Evolutionary conservation across 1,140 invertebrate genomes (phyloP), one percentile per base, ranked within the genome.

Genomic region (Zaprionus tsacasi): DNA sequence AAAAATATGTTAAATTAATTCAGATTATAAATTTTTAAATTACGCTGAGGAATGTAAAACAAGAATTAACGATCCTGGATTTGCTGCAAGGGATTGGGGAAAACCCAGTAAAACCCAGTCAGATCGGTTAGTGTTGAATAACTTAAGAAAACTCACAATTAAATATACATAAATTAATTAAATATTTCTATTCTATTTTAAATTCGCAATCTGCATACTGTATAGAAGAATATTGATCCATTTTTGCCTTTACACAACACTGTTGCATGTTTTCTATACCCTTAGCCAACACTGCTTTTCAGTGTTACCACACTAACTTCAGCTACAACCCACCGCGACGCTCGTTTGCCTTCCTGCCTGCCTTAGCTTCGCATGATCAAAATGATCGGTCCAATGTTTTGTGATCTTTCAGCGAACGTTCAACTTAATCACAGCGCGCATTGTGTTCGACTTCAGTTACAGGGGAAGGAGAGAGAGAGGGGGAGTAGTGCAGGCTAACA

Each of bases 381-480:
- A 70, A 55, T 77, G 83, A 83, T 87, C 83, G 83, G 85, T 61
- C 27, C 74, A 70, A 83, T 87, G 83, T 88, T 87, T 88, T 87
- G 83, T 87, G 83, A 87, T 87, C 83, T 89, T 87, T 87, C 80
- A 79, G 71, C 77, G 81, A 83, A 54, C 85, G 78, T 81, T 88
- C 85, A 75, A 89, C 70, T 80, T 87, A 88, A 87, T 87, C 83
- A 87, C 80, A 89, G 65, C 68, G 61, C 70, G 50, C 67, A 83
- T 87, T 87, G 85, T 87, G 85, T 87, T 68, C 60, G 50, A 43
- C 38, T 11, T 27, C 56, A 33, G 33, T 55, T 68, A 52, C 15
- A 45, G 21, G 30, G 15, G 15, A 35, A n/a, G 35, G 5, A 36
- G 40, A 27, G 2, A 48, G 30, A 45, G 13, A 35, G 35, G 38